phyloP scores from a whole-genome alignment of 2,797 vertebrate genomes.

The Molossus molossus region DNA sequence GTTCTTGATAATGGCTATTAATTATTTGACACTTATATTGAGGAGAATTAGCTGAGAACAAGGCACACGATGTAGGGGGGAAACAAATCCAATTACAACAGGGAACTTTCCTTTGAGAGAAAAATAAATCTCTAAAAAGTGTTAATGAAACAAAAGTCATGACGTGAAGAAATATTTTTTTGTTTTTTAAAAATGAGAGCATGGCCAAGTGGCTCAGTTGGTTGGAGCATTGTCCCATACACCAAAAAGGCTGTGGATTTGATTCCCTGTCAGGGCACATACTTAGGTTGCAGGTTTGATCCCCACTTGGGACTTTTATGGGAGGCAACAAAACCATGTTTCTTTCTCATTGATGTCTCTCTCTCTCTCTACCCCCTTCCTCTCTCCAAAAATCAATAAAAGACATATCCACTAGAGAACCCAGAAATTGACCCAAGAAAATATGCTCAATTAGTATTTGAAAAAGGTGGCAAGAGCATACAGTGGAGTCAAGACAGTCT shows the following conservation, averaged over 20 bases:
- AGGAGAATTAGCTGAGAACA: not conserved
- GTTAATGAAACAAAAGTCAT: conserved; percentile 56
- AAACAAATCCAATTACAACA: not conserved
- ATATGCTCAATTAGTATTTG: too few species aligned
- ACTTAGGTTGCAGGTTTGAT: not conserved
- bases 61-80: not conserved
- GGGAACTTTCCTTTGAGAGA: not conserved
- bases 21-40: not conserved
- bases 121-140: conserved; percentile 49
- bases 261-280: not conserved
- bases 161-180: conserved; percentile 47
- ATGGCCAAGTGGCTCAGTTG: not conserved
- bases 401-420: too few species aligned
- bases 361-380: not conserved
- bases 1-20: not conserved
- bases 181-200: not conserved
- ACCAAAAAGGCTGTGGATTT: not conserved
- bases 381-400: not conserved
- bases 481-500: too few species aligned
- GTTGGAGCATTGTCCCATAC: not conserved
- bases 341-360: not conserved
- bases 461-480: too few species aligned
- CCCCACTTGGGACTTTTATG: not conserved
- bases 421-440: too few species aligned
- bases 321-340: not conserved